phyloP scores from a whole-genome alignment of 2,113 vertebrate genomes.

The Dipodomys spectabilis region DNA sequence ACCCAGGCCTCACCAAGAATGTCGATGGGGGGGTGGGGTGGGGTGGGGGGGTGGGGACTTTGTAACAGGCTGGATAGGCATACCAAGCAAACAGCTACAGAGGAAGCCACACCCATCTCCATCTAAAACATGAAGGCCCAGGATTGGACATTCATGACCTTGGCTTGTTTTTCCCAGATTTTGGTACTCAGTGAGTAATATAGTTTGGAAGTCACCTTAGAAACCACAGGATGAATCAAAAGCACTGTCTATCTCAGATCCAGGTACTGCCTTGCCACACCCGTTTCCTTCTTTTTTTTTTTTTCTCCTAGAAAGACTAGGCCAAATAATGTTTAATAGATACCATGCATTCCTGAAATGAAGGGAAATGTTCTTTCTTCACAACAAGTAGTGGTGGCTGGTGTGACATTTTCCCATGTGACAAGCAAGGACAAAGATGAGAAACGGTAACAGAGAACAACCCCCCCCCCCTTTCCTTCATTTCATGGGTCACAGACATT shows the following conservation, averaged over 20 bases:
- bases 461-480: constrained; percentile 27
- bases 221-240: background rate
- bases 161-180: background rate
- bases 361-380: background rate
- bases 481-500: constrained; percentile 69
- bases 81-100: background rate
- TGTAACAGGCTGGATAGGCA: background rate
- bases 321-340: constrained; percentile 41
- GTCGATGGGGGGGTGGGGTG: background rate
- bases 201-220: background rate
- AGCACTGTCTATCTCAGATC: background rate
- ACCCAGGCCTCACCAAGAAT: constrained; percentile 6
- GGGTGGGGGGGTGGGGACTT: background rate
- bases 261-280: background rate
- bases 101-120: background rate
- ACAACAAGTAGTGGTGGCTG: background rate
- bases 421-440: constrained; percentile 21
- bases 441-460: constrained; percentile 43
- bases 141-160: background rate
- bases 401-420: background rate
- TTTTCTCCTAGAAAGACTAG: background rate
- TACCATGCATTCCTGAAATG: background rate
- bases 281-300: background rate
- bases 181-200: background rate
- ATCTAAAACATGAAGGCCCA: background rate